Evolutionary conservation across 1,140 invertebrate species (phyloP), one percentile per base, ranked within the genome.

Genomic region (Holotrichia oblita): DNA sequence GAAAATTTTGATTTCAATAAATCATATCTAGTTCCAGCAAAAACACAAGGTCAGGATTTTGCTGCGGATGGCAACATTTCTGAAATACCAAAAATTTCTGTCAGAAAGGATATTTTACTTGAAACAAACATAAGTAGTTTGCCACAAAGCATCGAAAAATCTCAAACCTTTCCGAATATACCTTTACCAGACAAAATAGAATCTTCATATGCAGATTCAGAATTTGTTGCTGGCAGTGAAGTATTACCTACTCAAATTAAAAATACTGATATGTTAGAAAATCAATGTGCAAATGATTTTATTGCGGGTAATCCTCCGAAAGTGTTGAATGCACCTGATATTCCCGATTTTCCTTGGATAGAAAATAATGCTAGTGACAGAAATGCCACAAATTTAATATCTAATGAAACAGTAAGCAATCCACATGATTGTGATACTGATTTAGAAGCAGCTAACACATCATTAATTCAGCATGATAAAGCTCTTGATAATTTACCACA

Each of bases 1-100:
- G 75, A 44, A 12, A 76, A 76, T 76, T 48, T 76, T 76, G 75
- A 76, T 76, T 27, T 76, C n/a, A 48, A 41, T 27, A 76, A 76
- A 55, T 76, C 75, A 4, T 76, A 76, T 55, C 20, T 76, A 76
- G 75, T 34, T 69, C 61, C 22, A 34, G 8, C 27, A 9, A 69
- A 55, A 55, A 17, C 22, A 27, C 24, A 69, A 69, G 3, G 7
- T 27, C 22, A 24, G 22, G 27, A 69, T 0, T 69, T 69, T 69
- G 8, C 0, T 1, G n/a, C 7, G 10, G 12, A 10, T 8, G 14
- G 4, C 7, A 74, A 17, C 27, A 42, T 41, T 17, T n/a, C 17
- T 41, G 34, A n/a, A 41, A 22, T 41, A 9, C 34, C 41, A 74
- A 74, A 41, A 22, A 74, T 41, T 74, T 74, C 73, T 27, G 61